Evolutionary conservation across 2,888 invertebrate genomes (phyloP), one percentile per base, ranked within the genome.

Genomic region (Arctia plantaginis): DNA sequence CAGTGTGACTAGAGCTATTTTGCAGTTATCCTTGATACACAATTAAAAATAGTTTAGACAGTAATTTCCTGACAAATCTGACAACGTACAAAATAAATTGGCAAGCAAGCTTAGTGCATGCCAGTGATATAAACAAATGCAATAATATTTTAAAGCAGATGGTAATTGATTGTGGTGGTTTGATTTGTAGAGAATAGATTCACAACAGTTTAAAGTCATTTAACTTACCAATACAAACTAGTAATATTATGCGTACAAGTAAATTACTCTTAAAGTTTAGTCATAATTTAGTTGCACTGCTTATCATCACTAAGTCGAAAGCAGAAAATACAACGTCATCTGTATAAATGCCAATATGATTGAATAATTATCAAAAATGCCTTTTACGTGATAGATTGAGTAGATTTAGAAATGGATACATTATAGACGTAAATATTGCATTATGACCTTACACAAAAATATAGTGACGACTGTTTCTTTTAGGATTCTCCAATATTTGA

Each of bases 401-500:
- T 84, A 82, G 79, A 78, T 39, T 73, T 73, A 62, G 72, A 71
- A 65, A 55, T 55, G 51, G 15, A 23, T 20, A 23, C 10, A 33
- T 67, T 7, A 10, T 23, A 20, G 20, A 35, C 8, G 13, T 51
- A 35, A 12, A 44, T 71, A 39, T n/a, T 18, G 27, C 30, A 15
- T 18, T 30, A 33, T 59, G 27, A 15, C 3, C 35, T 3, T 51
- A 23, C 35, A 47, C 51, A 65, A 59, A 73, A 65, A 44, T 80
- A 75, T 71, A 76, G 76, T 71, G 69, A 74, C 66, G 70, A 66
- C 82, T 82, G 67, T 76, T 73, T 75, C 82, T 83, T 82, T 69
- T 87, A 95, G 95, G 95, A 95, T 86, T 95, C 95, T 30, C 95
- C 95, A 72, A 95, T 95, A 81, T 80, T 95, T 84, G 95, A 95